Percentiles rank a stretch among this genome's conserved stretches.
These are phyloP conservation scores for Neodiprion lecontei DNA, from an alignment of 1,140 invertebrate species.

Conservation along the genomic window DNA sequence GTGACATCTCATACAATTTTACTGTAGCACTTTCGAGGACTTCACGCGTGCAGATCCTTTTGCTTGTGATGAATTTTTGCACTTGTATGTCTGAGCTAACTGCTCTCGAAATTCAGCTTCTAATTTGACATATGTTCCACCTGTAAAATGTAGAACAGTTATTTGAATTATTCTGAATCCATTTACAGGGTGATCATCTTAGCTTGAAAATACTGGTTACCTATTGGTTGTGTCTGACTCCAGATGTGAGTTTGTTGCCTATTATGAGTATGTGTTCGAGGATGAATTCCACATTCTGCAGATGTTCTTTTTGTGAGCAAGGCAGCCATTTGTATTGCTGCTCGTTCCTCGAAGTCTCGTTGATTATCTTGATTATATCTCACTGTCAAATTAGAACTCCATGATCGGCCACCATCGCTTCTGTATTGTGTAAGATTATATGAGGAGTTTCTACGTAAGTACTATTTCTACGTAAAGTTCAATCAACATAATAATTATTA, in stretches of 20 bases:
- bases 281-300: conserved; percentile 36
- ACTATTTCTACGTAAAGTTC: too few relatives aligned
- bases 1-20: conserved; percentile 1
- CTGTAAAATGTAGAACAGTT: conserved; percentile 46
- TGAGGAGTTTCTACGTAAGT: conserved; percentile 5
- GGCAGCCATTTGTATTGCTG: conserved; percentile 71
- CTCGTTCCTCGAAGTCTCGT: conserved; percentile 79
- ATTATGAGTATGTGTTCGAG: conserved; percentile 35
- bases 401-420: conserved; percentile 63
- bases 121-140: conserved; percentile 73
- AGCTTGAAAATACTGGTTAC: conserved; percentile 36
- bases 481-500: neutral
- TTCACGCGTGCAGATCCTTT: conserved; percentile 25
- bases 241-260: conserved; percentile 37
- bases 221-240: conserved; percentile 47
- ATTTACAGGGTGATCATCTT: neutral
- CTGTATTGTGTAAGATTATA: conserved; percentile 30
- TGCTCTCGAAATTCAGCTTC: conserved; percentile 78
- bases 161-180: conserved; percentile 23
- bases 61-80: conserved; percentile 38
- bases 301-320: conserved; percentile 65
- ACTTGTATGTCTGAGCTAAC: conserved; percentile 43
- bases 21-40: conserved; percentile 24
- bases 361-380: conserved; percentile 87
- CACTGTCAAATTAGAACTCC: conserved; percentile 75